A percentile compares a stretch with the other conserved stretches of the same genome.
These are phyloP conservation scores for Dynastes tityus DNA, from an alignment of 2,888 invertebrate species.

Conservation along the genomic window DNA sequence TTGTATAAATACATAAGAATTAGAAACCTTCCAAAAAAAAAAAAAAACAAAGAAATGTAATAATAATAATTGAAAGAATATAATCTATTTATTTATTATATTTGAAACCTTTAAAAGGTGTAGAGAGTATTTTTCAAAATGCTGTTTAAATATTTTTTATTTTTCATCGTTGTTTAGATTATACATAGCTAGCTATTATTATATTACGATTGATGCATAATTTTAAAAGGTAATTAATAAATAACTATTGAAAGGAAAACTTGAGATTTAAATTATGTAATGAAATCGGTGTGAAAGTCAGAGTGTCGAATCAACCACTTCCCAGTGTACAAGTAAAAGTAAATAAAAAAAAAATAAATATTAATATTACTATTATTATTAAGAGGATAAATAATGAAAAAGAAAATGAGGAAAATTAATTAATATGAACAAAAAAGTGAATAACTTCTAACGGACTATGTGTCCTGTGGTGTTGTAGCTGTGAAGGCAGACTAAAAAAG, in stretches of 20 bases:
- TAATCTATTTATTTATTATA: conserved; percentile 48
- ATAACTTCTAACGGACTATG: conserved; percentile 53
- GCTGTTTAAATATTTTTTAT: conserved; percentile 43
- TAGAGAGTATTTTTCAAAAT: conserved; percentile 46
- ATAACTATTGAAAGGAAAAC: conserved; percentile 32
- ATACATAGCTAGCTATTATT: conserved; percentile 47
- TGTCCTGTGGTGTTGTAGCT: conserved; percentile 62
- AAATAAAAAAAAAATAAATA: conserved; percentile 33
- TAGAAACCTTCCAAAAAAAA: conserved; percentile 35
- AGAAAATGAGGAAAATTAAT: conserved; percentile 40
- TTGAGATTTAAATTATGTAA: conserved; percentile 48
- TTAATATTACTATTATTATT: conserved; percentile 34
- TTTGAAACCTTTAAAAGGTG: conserved; percentile 46
- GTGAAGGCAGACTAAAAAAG: conserved; percentile 61
- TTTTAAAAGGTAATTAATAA: conserved; percentile 33
- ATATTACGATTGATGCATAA: conserved; percentile 43
- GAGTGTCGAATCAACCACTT: conserved; percentile 33
- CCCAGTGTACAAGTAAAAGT: conserved; percentile 43
- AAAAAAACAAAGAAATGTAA: conserved; percentile 40
- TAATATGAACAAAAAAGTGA: conserved; percentile 46
- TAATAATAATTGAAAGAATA: conserved; percentile 43
- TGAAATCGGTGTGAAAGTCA: conserved; percentile 36
- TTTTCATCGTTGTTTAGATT: conserved; percentile 45
- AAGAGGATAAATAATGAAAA: conserved; percentile 12
- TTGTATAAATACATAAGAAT: conserved; percentile 34